A percentile compares a stretch with the other conserved stretches of the same genome.
phyloP scores from a whole-genome alignment of 2,113 vertebrate genomes.

The Thamnophis sirtalis region DNA sequence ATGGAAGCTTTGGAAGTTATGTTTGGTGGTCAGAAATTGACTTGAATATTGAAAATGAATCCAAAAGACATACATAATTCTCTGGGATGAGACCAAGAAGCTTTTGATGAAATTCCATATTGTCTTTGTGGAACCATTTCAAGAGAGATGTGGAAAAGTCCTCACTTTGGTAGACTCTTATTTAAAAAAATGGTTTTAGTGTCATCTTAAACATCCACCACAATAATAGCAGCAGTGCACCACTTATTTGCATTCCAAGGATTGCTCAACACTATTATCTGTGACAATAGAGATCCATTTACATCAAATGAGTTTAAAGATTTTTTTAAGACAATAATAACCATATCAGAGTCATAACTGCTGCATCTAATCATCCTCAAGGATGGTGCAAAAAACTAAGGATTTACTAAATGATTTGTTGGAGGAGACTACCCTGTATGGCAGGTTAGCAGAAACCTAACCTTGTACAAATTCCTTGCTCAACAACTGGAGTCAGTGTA shows the following conservation, averaged over 20 bases:
- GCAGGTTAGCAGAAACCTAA: too few species aligned
- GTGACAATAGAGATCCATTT: not conserved
- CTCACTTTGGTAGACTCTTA: not conserved
- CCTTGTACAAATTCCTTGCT: too few species aligned
- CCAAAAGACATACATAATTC: not conserved
- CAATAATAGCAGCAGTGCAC: not conserved
- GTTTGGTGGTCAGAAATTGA: not conserved
- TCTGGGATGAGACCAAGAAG: not conserved
- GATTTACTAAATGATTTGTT: not conserved
- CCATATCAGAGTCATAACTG: not conserved
- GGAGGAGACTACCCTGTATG: not conserved
- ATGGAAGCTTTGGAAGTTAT: not conserved
- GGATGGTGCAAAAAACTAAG: not conserved
- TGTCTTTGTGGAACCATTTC: not conserved
- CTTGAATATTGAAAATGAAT: not conserved
- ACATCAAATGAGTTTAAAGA: not conserved
- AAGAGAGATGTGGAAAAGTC: not conserved
- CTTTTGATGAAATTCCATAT: not conserved
- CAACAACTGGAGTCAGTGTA: not conserved
- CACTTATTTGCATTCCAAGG: not conserved
- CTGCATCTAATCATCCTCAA: not conserved
- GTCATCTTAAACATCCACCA: not conserved
- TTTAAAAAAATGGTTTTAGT: not conserved
- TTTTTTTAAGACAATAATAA: not conserved
- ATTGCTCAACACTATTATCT: not conserved